These are phyloP conservation scores for Phocoena sinus DNA, from an alignment of 2,113 vertebrate species.

Conservation along the genomic window DNA sequence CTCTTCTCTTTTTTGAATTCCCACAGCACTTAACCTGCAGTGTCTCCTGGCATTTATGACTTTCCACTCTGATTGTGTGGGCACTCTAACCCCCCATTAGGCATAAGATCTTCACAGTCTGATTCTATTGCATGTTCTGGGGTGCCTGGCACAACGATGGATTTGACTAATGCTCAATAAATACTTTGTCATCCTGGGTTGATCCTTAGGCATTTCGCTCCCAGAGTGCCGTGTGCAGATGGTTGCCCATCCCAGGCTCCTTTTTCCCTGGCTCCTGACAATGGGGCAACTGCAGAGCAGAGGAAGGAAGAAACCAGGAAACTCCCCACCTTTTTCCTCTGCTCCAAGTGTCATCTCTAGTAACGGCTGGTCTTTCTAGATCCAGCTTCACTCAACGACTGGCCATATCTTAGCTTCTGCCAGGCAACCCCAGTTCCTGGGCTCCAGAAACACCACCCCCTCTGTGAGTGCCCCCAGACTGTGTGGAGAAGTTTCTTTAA, in stretches of 20 bases:
- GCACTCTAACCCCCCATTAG: neutral
- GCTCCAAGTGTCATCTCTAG: accelerated
- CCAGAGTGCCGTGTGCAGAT: neutral
- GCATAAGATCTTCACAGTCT: neutral
- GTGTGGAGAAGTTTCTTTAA: neutral
- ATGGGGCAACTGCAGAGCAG: neutral
- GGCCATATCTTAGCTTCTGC: neutral
- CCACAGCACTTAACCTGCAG: neutral
- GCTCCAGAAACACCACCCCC: neutral
- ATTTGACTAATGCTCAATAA: neutral
- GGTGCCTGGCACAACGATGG: neutral
- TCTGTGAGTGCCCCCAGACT: neutral
- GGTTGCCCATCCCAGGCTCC: accelerated
- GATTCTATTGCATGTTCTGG: neutral
- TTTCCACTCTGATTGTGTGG: neutral
- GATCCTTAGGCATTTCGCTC: neutral
- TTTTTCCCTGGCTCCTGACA: neutral
- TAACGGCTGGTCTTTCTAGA: neutral
- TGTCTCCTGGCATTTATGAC: neutral
- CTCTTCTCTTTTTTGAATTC: neutral
- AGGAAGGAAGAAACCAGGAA: neutral
- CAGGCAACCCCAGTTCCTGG: neutral
- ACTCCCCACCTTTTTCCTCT: neutral
- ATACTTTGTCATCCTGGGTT: neutral
- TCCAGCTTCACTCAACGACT: neutral